Evolutionary conservation across 92 coral and sea anemone species (phyloP), one percentile per base, ranked within the genome.

Genomic region (Zoanthus gigantus): DNA sequence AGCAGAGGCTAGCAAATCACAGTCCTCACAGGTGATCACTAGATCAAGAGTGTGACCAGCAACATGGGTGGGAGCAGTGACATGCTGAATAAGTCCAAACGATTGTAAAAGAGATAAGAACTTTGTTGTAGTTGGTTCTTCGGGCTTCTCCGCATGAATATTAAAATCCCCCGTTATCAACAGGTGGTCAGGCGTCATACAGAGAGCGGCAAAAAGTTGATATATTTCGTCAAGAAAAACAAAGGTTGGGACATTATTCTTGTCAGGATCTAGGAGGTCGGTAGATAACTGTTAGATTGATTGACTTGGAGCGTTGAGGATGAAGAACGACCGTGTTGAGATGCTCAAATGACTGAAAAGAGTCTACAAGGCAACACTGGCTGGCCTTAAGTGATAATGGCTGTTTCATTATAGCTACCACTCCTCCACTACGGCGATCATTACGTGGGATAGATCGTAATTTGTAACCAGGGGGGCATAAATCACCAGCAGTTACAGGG

Each of bases 201-300:
- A 17, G 71, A 66, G 71, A 66, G 71, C 71, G 32, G 71, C 71
- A 66, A 66, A 66, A 66, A 66, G 71, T 66, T 66, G 31, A 10
- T 31, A 66, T 6, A n/a, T 66, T 66, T 66, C 71, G 71, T 66
- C 71, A 17, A 66, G 32, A 18, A 66, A 66, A 66, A 66, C 71
- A n/a, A 32, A 66, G 71, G 31, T 66, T 16, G 71, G 71, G 71
- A 66, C n/a, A 18, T 66, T 66, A 66, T n/a, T 66, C 6, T 16
- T 66, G 71, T 66, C 71, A 66, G 71, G 23, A 66, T 66, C 71
- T 66, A 66, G 71, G 71, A 66, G 71, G 23, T 23, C 23, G 23
- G 23, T 23, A 23, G 23, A 23, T 23, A 23, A 23, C 23, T 23
- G 23, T 23, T 23, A 23, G 23, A 23, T 23, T 23, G 23, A 23